Percentiles rank a stretch among this genome's conserved stretches.
Conservation (phyloP, 2,888 invertebrate genomes). For the Subacronicta megacephala region DNA sequence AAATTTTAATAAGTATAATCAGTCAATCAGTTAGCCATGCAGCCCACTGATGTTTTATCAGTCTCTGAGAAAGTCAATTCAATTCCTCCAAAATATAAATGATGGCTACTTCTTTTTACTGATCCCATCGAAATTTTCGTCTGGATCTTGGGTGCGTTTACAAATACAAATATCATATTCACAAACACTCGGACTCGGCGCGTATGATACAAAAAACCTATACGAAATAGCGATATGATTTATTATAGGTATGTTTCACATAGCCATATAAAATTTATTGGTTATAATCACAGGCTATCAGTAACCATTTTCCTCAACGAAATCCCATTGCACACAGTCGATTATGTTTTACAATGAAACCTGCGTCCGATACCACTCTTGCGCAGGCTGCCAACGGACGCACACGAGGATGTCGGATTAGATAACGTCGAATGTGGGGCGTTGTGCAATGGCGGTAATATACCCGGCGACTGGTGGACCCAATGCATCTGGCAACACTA, state of each 20-base stretch:
- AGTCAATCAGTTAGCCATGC: too few relatives aligned
- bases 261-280: conserved; percentile 5
- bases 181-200: too few relatives aligned
- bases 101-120: too few relatives aligned
- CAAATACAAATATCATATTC: too few relatives aligned
- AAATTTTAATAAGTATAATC: too few relatives aligned
- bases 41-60: too few relatives aligned
- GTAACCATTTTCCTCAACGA: conserved; percentile 30
- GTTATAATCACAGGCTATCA: conserved; percentile 15
- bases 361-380: conserved; percentile 39
- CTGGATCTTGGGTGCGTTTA: too few relatives aligned
- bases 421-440: conserved; percentile 58
- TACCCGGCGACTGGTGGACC: conserved; percentile 9
- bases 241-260: too few relatives aligned
- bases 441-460: conserved; percentile 28
- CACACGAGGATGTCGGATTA: conserved; percentile 65
- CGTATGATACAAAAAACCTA: background rate
- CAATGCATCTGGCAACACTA: conserved; percentile 1
- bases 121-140: too few relatives aligned
- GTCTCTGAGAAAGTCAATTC: too few relatives aligned
- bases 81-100: too few relatives aligned
- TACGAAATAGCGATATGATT: background rate
- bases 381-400: conserved; percentile 60
- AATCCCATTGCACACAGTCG: conserved; percentile 25
- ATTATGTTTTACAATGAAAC: conserved; percentile 42